These are phyloP conservation scores for Elysia chlorotica DNA, from an alignment of 1,140 invertebrate genomes.

Conservation along the genomic window DNA sequence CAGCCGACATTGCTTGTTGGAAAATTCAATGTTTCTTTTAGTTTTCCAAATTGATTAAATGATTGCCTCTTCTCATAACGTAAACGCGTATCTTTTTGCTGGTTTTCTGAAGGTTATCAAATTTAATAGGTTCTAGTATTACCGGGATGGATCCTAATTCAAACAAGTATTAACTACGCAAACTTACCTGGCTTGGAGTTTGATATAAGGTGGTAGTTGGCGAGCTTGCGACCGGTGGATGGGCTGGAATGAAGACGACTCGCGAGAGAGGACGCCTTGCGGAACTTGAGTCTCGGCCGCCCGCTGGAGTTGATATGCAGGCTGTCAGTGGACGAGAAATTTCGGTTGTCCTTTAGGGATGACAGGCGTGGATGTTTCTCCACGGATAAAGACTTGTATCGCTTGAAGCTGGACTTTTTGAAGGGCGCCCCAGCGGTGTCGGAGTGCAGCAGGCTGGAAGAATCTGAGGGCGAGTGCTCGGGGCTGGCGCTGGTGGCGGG, in stretches of 20 bases:
- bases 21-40: too few species aligned
- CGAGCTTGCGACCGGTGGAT: constrained; percentile 55
- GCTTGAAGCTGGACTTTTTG: constrained; percentile 61
- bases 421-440: neutral
- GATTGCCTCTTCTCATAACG: too few species aligned
- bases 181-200: constrained; percentile 57
- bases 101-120: too few species aligned
- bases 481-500: constrained; percentile 10
- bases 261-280: constrained; percentile 53
- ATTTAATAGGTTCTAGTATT: too few species aligned
- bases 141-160: too few species aligned
- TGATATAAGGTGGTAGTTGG: constrained; percentile 56
- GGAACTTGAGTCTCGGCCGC: constrained; percentile 57
- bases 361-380: constrained; percentile 52
- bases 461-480: constrained; percentile 16
- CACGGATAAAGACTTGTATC: constrained; percentile 54
- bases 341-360: constrained; percentile 49
- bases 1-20: too few species aligned
- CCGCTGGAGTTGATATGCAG: constrained; percentile 57
- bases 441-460: constrained; percentile 9
- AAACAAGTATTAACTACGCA: too few species aligned
- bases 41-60: too few species aligned
- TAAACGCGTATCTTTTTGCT: too few species aligned
- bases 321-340: constrained; percentile 54
- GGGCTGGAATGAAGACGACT: constrained; percentile 56